Evolutionary conservation across 2,113 vertebrate genomes (phyloP).

Genomic region (Loxodonta africana): DNA sequence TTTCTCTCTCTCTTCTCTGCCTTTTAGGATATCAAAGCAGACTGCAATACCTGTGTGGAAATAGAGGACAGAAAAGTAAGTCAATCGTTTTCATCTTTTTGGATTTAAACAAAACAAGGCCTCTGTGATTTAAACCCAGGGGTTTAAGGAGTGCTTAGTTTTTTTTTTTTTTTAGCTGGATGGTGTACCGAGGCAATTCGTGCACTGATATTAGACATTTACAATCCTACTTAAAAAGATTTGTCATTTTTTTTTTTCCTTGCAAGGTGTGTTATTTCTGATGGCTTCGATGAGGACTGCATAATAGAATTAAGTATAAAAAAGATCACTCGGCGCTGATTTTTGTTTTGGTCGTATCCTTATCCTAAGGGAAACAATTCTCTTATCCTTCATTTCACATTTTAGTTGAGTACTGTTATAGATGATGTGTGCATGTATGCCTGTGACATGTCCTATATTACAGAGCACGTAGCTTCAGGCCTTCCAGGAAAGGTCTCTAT

Average conservation of each 20-base stretch:
- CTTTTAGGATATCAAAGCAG: slow-evolving; percentile 89
- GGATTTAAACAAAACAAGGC: background rate
- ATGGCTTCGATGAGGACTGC: background rate
- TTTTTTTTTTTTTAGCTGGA: no score
- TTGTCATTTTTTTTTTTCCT: rapidly evolving
- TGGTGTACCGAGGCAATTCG: background rate
- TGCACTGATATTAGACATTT: rapidly evolving
- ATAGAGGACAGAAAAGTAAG: slow-evolving; percentile 91
- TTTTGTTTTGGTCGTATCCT: background rate
- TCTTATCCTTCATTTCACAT: background rate
- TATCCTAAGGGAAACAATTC: background rate
- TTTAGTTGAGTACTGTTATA: background rate
- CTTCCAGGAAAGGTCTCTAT: background rate
- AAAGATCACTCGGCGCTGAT: background rate
- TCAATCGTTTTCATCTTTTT: slow-evolving; percentile 71
- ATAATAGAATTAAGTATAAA: background rate
- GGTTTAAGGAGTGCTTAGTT: background rate
- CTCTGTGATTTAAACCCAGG: background rate
- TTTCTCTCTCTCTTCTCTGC: slow-evolving; percentile 55
- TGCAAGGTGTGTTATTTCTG: background rate
- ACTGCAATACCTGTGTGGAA: slow-evolving; percentile 89
- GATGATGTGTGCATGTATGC: background rate
- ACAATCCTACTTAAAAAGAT: background rate
- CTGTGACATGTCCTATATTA: background rate
- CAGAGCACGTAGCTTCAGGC: background rate